Percentiles rank a stretch among this genome's conserved stretches.
Conservation (phyloP, 1,140 invertebrate genomes). For the Neoseiulus cucumeris region DNA sequence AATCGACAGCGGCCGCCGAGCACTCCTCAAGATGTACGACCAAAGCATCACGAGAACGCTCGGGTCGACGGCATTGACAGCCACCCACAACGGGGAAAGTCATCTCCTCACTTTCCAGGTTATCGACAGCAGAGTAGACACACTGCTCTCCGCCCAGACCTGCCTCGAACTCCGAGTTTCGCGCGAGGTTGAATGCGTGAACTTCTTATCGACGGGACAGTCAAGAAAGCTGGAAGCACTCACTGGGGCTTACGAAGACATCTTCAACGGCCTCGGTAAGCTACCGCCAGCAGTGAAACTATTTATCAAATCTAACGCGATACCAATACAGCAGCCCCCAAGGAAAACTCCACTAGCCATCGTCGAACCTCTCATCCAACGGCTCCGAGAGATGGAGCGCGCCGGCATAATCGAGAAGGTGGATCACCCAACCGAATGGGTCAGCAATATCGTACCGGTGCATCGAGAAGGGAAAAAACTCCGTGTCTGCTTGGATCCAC, state of each 20-base stretch:
- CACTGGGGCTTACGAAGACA: not conserved
- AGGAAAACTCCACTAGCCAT: not conserved
- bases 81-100: not conserved
- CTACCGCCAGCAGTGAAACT: not conserved
- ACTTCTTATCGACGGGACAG: not conserved
- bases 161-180: not conserved
- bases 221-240: not conserved
- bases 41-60: not conserved
- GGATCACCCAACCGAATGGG: not conserved
- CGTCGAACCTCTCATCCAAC: not conserved
- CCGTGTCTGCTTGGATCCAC: no score
- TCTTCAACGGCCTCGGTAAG: no score
- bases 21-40: not conserved
- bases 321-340: not conserved
- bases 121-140: not conserved
- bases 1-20: not conserved
- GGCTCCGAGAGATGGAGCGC: not conserved
- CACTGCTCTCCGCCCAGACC: not conserved
- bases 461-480: not conserved
- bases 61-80: not conserved
- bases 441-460: not conserved
- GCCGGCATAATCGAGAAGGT: not conserved
- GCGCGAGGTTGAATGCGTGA: not conserved
- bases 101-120: not conserved
- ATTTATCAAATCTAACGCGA: no score